These are phyloP conservation scores for Eciton burchellii DNA, from an alignment of 1,140 invertebrate species.

Conservation along the genomic window DNA sequence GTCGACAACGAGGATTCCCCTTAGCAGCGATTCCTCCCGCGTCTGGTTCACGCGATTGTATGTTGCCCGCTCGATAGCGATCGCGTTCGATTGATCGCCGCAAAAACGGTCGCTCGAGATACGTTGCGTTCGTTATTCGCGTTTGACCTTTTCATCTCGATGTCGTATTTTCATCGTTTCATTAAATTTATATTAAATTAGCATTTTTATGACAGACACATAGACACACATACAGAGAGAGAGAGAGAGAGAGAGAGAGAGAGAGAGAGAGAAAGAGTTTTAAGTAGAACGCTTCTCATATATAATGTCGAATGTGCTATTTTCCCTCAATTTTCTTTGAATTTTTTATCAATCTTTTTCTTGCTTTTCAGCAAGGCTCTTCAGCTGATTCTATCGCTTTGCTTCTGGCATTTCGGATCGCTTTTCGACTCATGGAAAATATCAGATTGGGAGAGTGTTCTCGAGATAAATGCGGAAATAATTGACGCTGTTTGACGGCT, in stretches of 20 bases:
- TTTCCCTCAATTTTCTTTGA: too few species aligned
- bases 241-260: too few species aligned
- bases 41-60: slow-evolving; percentile 19
- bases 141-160: too few species aligned
- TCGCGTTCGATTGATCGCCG: neutral
- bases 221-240: too few species aligned
- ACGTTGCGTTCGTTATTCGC: neutral
- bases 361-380: too few species aligned
- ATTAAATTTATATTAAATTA: too few species aligned
- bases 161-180: too few species aligned
- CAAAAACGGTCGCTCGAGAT: neutral
- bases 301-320: too few species aligned
- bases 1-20: slow-evolving; percentile 51
- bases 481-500: neutral
- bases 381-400: neutral
- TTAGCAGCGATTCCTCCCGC: slow-evolving; percentile 8
- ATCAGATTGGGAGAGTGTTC: neutral
- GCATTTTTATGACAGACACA: too few species aligned
- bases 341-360: too few species aligned
- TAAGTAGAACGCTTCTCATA: too few species aligned
- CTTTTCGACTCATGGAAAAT: neutral
- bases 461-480: slow-evolving; percentile 15
- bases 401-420: neutral
- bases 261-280: too few species aligned
- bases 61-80: neutral